Conservation (phyloP, 37 sponge, comb jelly and placozoan species). For the Chondrilla cf. caribensis region DNA sequence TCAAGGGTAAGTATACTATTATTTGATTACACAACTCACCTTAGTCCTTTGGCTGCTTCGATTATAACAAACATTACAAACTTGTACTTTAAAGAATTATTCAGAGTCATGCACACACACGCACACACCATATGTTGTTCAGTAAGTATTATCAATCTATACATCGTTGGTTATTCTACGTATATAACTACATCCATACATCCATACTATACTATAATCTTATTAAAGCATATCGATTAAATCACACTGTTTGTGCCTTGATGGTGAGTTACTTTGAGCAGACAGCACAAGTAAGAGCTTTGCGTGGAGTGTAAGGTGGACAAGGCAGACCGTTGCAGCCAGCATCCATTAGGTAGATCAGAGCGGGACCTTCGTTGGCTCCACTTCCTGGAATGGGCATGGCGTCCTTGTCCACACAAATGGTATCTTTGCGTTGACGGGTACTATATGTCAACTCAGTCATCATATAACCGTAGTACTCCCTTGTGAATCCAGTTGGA, state of each 20-base stretch:
- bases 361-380: constrained; percentile 1
- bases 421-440: neutral
- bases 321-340: constrained; percentile 15
- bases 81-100: no score
- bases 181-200: no score
- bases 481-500: constrained; percentile 13
- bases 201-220: no score
- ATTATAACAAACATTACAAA: no score
- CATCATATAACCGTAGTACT: constrained; percentile 35
- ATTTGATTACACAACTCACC: no score
- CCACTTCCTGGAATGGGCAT: constrained; percentile 20
- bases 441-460: neutral
- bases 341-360: constrained; percentile 3
- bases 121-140: no score
- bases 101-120: no score
- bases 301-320: constrained; percentile 2
- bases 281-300: constrained; percentile 25
- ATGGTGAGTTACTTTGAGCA: constrained; percentile 36
- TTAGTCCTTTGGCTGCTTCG: no score
- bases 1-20: no score
- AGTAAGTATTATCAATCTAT: no score
- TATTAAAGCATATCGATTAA: no score
- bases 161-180: no score
- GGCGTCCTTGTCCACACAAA: constrained; percentile 21
- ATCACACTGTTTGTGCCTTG: neutral